Evolutionary conservation across 2,113 vertebrate genomes (phyloP).

Genomic region (Oryzias woworae): DNA sequence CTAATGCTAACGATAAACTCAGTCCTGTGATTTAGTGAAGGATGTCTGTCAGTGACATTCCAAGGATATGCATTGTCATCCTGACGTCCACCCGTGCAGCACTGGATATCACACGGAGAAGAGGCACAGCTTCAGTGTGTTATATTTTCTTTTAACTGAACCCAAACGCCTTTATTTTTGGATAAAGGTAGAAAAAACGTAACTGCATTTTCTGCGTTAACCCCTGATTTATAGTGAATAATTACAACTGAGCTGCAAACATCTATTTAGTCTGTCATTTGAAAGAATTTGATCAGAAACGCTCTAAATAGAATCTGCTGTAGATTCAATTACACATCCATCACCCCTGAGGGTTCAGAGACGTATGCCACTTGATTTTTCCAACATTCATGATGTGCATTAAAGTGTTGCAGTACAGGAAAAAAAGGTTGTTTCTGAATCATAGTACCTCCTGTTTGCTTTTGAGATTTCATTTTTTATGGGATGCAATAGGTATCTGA

Average conservation of each 20-base stretch:
- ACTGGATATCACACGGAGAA: constrained; percentile 18
- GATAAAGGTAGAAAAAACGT: neutral
- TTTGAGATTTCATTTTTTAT: constrained; percentile 45
- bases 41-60: constrained; percentile 23
- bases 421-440: constrained; percentile 57
- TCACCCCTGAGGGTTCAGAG: constrained; percentile 12
- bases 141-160: constrained; percentile 5
- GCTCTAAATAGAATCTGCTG: constrained; percentile 19
- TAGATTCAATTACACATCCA: constrained; percentile 22
- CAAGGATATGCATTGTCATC: constrained; percentile 35
- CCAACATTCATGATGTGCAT: constrained; percentile 32
- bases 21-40: constrained; percentile 13
- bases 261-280: constrained; percentile 13
- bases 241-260: neutral
- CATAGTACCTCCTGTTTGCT: constrained; percentile 51
- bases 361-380: constrained; percentile 21
- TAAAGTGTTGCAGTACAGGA: constrained; percentile 42
- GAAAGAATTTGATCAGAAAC: constrained; percentile 3
- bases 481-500: constrained; percentile 75
- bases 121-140: neutral
- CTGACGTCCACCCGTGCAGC: constrained; percentile 18
- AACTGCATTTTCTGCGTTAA: neutral
- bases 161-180: neutral
- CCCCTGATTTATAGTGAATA: neutral
- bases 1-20: constrained; percentile 5